Evolutionary conservation across 2,888 invertebrate genomes (phyloP).

Genomic region (Apamea monoglypha): DNA sequence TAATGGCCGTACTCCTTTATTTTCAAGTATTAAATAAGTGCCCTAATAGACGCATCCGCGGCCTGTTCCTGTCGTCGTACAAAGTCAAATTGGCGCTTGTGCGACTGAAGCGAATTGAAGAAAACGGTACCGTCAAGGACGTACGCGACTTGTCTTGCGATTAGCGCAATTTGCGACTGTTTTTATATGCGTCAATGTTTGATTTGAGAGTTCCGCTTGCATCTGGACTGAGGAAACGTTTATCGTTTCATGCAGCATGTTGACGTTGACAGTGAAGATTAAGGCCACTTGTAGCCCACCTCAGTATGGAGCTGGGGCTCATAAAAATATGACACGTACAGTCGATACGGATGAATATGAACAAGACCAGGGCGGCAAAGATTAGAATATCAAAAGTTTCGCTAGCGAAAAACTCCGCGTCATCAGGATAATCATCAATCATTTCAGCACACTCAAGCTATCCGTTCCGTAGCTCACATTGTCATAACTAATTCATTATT

Average conservation of each 20-base stretch:
- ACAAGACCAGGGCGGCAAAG: neutral
- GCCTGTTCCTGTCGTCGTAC: constrained; percentile 79
- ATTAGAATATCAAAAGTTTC: neutral
- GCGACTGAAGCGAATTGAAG: constrained; percentile 67
- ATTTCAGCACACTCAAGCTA: neutral
- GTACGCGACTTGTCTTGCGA: constrained; percentile 40
- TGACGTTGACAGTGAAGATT: neutral
- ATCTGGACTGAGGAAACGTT: constrained; percentile 43
- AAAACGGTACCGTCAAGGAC: constrained; percentile 67
- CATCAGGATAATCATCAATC: neutral
- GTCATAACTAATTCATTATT: constrained; percentile 11
- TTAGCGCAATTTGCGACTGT: constrained; percentile 58
- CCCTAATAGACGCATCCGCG: constrained; percentile 81
- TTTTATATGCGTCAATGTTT: constrained; percentile 62
- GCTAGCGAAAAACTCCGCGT: neutral
- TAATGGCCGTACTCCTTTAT: constrained; percentile 77
- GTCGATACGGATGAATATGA: neutral
- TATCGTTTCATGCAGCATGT: constrained; percentile 27
- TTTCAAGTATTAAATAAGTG: constrained; percentile 83
- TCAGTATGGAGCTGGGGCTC: neutral
- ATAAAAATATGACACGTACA: neutral
- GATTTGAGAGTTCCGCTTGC: constrained; percentile 59
- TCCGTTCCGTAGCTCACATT: neutral
- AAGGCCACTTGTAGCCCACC: neutral
- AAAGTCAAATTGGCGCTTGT: constrained; percentile 67